Percentiles rank a stretch among this genome's conserved stretches.
Evolutionary conservation across 2,113 vertebrate species (phyloP).

Genomic region (Perognathus longimembris): DNA sequence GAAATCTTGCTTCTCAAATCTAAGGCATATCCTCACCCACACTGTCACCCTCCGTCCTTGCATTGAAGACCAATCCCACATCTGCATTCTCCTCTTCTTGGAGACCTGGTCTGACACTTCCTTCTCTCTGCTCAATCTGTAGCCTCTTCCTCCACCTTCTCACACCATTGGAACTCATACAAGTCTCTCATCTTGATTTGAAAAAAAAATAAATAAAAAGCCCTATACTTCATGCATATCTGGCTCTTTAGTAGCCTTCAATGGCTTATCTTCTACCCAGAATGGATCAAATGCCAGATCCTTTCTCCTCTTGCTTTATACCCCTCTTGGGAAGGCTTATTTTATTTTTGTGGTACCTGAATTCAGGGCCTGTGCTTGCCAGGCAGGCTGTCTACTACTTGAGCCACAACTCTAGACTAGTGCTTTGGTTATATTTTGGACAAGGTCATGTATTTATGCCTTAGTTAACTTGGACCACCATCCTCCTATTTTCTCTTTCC

Average conservation of each 20-base stretch:
- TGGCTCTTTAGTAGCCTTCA: not conserved
- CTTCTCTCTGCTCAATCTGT: not conserved
- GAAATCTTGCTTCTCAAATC: not conserved
- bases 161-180: not conserved
- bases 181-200: not conserved
- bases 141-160: not conserved
- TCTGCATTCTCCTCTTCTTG: not conserved
- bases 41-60: too few relatives aligned
- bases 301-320: not conserved
- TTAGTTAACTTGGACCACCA: too few relatives aligned
- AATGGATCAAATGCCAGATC: not conserved
- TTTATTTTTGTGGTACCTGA: too few relatives aligned
- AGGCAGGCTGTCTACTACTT: too few relatives aligned
- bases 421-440: too few relatives aligned
- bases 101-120: not conserved
- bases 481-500: too few relatives aligned
- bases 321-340: not conserved
- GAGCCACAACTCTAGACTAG: too few relatives aligned
- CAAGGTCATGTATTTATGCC: too few relatives aligned
- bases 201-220: not conserved
- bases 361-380: too few relatives aligned
- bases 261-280: not conserved
- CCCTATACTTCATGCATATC: not conserved
- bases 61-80: not conserved
- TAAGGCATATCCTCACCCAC: not conserved